Conservation (phyloP, 53 echinoderm and acorn worm species). For the Zoroaster sp. region DNA sequence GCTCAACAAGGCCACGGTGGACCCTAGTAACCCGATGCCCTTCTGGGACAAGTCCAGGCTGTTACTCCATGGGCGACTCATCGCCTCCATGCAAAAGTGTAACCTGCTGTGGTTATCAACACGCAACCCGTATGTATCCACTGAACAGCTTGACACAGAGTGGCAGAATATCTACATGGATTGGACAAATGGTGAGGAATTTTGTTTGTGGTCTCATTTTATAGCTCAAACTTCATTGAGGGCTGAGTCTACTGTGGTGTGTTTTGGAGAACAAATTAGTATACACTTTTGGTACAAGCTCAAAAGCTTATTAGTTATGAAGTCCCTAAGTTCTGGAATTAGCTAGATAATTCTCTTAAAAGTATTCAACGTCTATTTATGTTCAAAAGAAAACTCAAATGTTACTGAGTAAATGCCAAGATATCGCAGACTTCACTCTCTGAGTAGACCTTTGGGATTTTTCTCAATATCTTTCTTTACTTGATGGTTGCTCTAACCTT, state of each 20-base stretch:
- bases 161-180: conserved; percentile 90
- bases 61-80: conserved; percentile 87
- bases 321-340: too few species aligned
- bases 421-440: too few species aligned
- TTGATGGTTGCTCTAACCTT: too few species aligned
- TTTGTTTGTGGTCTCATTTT: neutral
- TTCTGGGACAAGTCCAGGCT: conserved; percentile 98
- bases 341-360: too few species aligned
- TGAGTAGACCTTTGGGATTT: too few species aligned
- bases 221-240: neutral
- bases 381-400: too few species aligned
- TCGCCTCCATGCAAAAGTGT: conserved; percentile 78
- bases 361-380: too few species aligned
- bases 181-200: conserved; percentile 88
- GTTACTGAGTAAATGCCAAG: too few species aligned
- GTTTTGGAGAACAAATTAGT: neutral
- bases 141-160: conserved; percentile 91
- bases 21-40: conserved; percentile 90
- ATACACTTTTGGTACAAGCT: too few species aligned
- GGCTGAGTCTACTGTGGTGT: neutral
- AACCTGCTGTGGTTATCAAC: conserved; percentile 93
- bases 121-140: conserved; percentile 86
- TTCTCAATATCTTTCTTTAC: too few species aligned
- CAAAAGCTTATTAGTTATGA: neutral
- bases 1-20: conserved; percentile 91